phyloP scores from a whole-genome alignment of 2,888 invertebrate genomes.

The Unio pictorum region DNA sequence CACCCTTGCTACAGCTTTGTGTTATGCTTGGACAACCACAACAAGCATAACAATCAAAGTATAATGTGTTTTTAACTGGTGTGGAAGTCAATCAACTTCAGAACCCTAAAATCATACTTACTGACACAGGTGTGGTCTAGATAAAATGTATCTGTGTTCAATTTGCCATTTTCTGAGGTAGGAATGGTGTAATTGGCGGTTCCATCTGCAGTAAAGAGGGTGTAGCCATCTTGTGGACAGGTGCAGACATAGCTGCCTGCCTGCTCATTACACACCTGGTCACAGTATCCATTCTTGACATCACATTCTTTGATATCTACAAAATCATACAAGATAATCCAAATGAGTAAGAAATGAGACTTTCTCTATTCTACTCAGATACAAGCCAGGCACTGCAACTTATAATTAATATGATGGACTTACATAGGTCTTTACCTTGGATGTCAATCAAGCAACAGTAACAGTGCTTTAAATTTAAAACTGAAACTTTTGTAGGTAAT shows the following conservation, averaged over 20 bases:
- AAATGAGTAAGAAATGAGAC: not conserved
- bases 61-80: not conserved
- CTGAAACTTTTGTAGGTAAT: not conserved
- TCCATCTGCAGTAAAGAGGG: constrained; percentile 84
- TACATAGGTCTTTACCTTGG: not conserved
- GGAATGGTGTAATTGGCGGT: constrained; percentile 90
- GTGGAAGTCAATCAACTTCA: constrained; percentile 15
- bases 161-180: constrained; percentile 86
- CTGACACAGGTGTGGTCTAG: constrained; percentile 94
- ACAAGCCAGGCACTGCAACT: not conserved
- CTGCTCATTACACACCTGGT: constrained; percentile 10
- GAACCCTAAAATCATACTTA: constrained; percentile 42
- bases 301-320: constrained; percentile 22
- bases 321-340: not conserved
- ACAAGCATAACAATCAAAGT: not conserved
- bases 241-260: constrained; percentile 14
- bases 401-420: not conserved
- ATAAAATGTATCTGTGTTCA: constrained; percentile 90
- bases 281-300: constrained; percentile 13
- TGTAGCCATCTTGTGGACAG: constrained; percentile 85
- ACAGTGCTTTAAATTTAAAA: not conserved
- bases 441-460: not conserved
- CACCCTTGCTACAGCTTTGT: no score
- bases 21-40: no score
- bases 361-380: no score